phyloP scores from a whole-genome alignment of 2,797 vertebrate species.

The Cygnus olor region DNA sequence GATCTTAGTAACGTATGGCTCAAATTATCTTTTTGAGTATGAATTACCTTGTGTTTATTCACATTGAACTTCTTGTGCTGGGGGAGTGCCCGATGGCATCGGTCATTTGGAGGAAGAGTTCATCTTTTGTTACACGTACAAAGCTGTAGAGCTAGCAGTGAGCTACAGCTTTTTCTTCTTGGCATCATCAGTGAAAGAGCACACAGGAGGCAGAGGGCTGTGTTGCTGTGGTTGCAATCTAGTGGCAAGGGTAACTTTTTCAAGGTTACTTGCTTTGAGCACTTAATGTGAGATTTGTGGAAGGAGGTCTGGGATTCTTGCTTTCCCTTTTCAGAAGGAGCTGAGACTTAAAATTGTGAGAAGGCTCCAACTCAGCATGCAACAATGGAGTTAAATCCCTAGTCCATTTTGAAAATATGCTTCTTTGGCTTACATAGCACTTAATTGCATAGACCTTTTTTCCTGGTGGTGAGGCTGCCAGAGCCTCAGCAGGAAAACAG shows the following conservation, averaged over 20 bases:
- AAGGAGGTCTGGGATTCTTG: not conserved
- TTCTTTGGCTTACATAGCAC: not conserved
- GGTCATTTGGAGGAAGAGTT: not conserved
- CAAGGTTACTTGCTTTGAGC: not conserved
- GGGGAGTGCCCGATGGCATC: not conserved
- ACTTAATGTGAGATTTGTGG: accelerated
- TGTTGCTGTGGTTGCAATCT: not conserved
- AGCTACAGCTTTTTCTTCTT: not conserved
- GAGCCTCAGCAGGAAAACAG: not conserved
- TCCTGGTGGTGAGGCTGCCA: not conserved
- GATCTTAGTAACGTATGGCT: not conserved
- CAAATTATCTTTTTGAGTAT: not conserved
- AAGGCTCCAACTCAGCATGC: not conserved
- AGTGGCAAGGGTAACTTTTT: not conserved
- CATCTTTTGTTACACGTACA: not conserved
- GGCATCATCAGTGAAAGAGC: not conserved
- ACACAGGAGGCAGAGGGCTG: accelerated
- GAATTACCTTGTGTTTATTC: not conserved
- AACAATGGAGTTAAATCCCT: not conserved
- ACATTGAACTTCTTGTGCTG: not conserved
- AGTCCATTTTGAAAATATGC: not conserved
- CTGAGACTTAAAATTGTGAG: not conserved
- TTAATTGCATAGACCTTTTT: conserved; percentile 13
- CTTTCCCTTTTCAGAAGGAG: not conserved
- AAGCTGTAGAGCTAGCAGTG: not conserved